phyloP scores from a whole-genome alignment of 2,888 invertebrate species.

The Opisthograptis luteolata region DNA sequence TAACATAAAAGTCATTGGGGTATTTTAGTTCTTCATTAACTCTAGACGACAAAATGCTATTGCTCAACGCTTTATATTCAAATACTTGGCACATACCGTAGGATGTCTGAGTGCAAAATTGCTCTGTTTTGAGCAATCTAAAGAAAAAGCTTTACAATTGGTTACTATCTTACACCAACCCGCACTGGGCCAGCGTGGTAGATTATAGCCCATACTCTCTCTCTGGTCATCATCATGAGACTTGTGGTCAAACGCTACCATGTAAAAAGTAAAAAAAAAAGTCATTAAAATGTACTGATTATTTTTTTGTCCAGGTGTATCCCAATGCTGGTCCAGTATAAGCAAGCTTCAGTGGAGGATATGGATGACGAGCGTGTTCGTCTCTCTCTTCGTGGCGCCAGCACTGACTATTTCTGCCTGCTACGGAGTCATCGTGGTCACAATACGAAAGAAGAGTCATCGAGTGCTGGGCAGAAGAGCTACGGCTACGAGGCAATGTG shows the following conservation, averaged over 20 bases:
- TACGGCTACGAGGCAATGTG: conserved; percentile 72
- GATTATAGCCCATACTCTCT: no score
- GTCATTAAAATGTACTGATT: neutral
- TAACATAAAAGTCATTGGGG: conserved; percentile 16
- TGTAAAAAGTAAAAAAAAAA: no score
- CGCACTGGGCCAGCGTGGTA: no score
- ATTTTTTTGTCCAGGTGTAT: conserved; percentile 73
- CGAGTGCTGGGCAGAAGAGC: conserved; percentile 77
- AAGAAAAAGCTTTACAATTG: no score
- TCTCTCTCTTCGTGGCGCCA: conserved; percentile 93
- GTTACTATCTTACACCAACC: no score
- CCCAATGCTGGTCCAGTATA: conserved; percentile 95
- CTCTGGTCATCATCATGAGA: no score
- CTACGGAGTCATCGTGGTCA: conserved; percentile 95
- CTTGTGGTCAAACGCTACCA: no score
- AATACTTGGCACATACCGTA: conserved; percentile 30
- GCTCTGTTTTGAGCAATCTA: no score
- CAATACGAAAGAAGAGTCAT: conserved; percentile 93
- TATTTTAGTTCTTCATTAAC: conserved; percentile 35
- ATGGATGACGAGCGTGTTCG: conserved; percentile 93
- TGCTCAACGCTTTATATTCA: conserved; percentile 31
- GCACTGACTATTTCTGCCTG: conserved; percentile 95
- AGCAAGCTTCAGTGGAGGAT: conserved; percentile 91
- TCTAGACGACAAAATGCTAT: conserved; percentile 31
- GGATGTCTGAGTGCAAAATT: neutral